These are phyloP conservation scores for Agonopterix alstromeriana DNA, from an alignment of 2,888 invertebrate genomes.

Conservation along the genomic window DNA sequence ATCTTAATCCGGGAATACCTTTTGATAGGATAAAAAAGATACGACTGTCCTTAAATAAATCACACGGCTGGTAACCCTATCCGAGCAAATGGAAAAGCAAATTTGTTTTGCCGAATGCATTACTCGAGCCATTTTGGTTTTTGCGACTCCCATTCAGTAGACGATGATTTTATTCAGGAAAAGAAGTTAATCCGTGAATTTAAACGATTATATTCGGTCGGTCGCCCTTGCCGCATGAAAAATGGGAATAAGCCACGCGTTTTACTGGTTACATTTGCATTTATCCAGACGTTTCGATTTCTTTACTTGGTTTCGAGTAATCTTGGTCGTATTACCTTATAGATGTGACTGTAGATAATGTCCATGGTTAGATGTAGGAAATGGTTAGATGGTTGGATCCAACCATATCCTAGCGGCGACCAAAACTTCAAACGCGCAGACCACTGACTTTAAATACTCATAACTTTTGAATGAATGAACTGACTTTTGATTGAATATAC, in stretches of 20 bases:
- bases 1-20: too few species aligned
- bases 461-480: too few species aligned
- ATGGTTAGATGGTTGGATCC: too few species aligned
- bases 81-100: constrained; percentile 21
- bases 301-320: constrained; percentile 1
- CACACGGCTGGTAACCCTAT: constrained; percentile 2
- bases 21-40: too few species aligned
- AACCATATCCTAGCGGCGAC: too few species aligned
- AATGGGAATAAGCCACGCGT: constrained; percentile 17
- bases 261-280: constrained; percentile 15
- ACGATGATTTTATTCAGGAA: constrained; percentile 23
- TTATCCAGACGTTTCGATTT: constrained; percentile 11
- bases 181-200: constrained; percentile 18
- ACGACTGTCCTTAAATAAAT: not conserved
- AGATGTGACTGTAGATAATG: not conserved
- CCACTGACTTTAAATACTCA: too few species aligned
- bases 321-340: not conserved
- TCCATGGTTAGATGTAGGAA: too few species aligned
- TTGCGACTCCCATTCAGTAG: constrained; percentile 15
- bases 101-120: constrained; percentile 27
- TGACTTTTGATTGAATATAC: too few species aligned
- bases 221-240: constrained; percentile 16
- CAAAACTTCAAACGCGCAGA: too few species aligned
- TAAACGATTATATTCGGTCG: constrained; percentile 16
- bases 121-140: constrained; percentile 26